phyloP scores from a whole-genome alignment of 2,797 vertebrate species.

The Agapornis canus region DNA sequence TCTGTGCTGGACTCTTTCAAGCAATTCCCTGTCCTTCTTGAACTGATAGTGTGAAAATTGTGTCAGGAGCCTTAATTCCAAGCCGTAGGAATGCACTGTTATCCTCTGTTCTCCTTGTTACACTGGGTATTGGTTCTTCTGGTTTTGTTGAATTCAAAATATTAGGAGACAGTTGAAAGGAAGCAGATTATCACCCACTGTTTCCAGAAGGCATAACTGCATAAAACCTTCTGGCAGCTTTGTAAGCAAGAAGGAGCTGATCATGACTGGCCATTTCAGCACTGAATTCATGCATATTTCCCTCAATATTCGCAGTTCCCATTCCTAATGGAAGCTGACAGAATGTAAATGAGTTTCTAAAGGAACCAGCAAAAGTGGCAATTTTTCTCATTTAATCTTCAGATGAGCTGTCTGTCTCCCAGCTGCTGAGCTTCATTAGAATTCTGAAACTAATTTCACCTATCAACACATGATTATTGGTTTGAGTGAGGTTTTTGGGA shows the following conservation, averaged over 20 bases:
- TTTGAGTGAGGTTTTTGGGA: constrained; percentile 70
- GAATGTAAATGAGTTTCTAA: constrained; percentile 98
- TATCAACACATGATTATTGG: constrained; percentile 83
- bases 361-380: constrained; percentile 89
- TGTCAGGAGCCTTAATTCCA: neutral
- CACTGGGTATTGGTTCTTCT: neutral
- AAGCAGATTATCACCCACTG: constrained; percentile 74
- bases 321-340: constrained; percentile 93
- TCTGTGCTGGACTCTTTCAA: too few species aligned
- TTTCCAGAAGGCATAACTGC: constrained; percentile 63
- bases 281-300: constrained; percentile 78
- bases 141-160: constrained; percentile 20
- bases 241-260: constrained; percentile 78
- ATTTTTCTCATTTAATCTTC: constrained; percentile 96
- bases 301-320: constrained; percentile 74
- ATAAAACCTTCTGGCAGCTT: constrained; percentile 69
- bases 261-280: constrained; percentile 72
- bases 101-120: neutral
- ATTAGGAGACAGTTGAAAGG: constrained; percentile 69
- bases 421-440: constrained; percentile 82
- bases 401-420: constrained; percentile 87
- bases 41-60: neutral
- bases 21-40: too few species aligned
- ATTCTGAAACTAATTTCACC: constrained; percentile 82
- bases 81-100: neutral